Base-by-base conservation (phyloP, 53 echinoderm and acorn worm species). In the Holothuria scabra region DNA sequence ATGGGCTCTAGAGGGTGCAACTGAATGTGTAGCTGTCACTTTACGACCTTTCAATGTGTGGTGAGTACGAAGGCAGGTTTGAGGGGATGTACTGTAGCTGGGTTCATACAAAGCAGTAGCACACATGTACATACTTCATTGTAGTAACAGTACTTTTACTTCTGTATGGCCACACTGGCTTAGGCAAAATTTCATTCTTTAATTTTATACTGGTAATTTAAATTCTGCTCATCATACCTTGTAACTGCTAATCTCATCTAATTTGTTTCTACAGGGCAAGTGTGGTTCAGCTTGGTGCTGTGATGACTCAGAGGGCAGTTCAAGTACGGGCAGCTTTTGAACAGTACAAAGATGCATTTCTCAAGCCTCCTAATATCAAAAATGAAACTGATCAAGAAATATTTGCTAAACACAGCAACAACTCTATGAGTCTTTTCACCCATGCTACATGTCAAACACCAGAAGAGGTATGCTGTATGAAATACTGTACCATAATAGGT, bases 331-430 rank as follows among this genome's bases (percentile, higher is more conserved):
- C 7, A 16, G 57, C 58, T 5, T 58, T 18, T 58, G 57, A 52
- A 11, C 78, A 78, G 34, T 57, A 78, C 32, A 59, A 78, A 29
- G 78, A 78, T 20, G 78, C 78, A 28, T 78, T 78, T 56, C 52
- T 78, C 1, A 78, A 78, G 19, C 78, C 78, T 49, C 49, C 26
- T 31, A 29, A 56, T 29, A 58, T 78, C 29, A 32, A 56, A 78
- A 56, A 78, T 30, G 78, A 78, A 57, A n/a, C 48, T 25, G 29
- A 26, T 28, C 78, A 78, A 56, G 29, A 22, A 72, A 44, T 72
- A 4, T 72, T 46, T 46, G 72, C 46, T 9, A 72, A 72, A 33
- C 72, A 72, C 24, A 5, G 26, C 24, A 11, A 5, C 22, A 46
- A 24, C 21, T 46, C 48, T 44, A 72, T 72, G 72, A 48, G 37